Evolutionary conservation across 2,797 vertebrate species (phyloP), one percentile per base, ranked within the genome.

Genomic region (Acipenser transmontanus): DNA sequence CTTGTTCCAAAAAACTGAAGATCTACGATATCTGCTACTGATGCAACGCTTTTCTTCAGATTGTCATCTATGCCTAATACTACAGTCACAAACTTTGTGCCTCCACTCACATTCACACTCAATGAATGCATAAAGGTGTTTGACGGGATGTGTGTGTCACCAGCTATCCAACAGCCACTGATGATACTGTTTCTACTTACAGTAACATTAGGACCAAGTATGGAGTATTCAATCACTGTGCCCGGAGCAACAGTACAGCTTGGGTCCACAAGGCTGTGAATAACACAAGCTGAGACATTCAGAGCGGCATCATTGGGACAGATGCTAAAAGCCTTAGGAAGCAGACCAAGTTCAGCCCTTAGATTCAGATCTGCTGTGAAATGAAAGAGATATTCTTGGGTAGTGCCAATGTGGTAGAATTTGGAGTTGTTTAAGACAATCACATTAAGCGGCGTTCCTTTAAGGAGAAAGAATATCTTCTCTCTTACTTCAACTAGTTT

Each of bases 321-420:
- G n/a, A 84, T 17, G 59, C 93, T 95, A 69, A 92, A 95, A 68
- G 92, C 87, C 64, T 85, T 79, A 0, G 90, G 69, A 20, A 87
- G 77, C 20, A 99, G 83, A 51, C 76, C 81, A 11, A 99, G 90
- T 75, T 97, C 91, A 0, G 68, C 80, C 64, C 81, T 90, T 75
- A 98, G 86, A 6, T 65, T 76, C 63, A 64, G 81, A 7, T 92
- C 84, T 13, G 84, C 76, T 0, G 93, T 84, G 12, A 95, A 89
- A 78, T 98, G 94, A 72, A 87, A 90, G 67, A 96, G 82, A 72
- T 94, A 99, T 71, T 99, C 97, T 1, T 86, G 78, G 0, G 90
- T 89, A 67, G 95, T 97, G 56, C 96, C 95, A 0, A 97, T 80
- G 79, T 99, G 96, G 75, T 95, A 98, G 81, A 99, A 99, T 72